Conservation (phyloP, 2,797 vertebrate species). For the Myoxocephalus aenaeus region DNA sequence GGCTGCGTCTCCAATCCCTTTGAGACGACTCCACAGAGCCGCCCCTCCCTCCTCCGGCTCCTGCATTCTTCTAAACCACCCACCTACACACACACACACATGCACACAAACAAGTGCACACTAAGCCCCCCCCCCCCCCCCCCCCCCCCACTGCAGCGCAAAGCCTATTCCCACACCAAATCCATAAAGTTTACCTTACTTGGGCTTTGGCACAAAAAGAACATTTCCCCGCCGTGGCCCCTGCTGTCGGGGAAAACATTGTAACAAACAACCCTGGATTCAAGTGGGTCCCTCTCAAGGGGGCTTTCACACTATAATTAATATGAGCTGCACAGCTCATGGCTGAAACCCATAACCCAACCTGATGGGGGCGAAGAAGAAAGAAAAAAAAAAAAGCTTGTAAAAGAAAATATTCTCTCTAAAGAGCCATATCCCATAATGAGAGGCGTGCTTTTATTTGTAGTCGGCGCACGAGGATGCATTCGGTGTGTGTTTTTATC, state of each 20-base stretch:
- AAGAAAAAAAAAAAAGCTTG: background rate
- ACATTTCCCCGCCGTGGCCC: slow-evolving; percentile 61
- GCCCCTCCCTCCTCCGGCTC: background rate
- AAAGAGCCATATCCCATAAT: slow-evolving; percentile 32
- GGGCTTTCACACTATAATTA: slow-evolving; percentile 65
- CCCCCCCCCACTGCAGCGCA: slow-evolving; percentile 55
- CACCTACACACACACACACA: slow-evolving; percentile 23
- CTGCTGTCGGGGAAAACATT: slow-evolving; percentile 36
- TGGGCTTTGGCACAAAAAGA: slow-evolving; percentile 55
- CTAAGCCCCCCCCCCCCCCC: slow-evolving; percentile 60
- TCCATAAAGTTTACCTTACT: slow-evolving; percentile 75
- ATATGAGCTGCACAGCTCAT: slow-evolving; percentile 57
- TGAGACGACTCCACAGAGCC: slow-evolving; percentile 44
- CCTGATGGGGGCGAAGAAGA: background rate
- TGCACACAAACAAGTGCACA: slow-evolving; percentile 45
- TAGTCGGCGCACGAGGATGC: slow-evolving; percentile 5
- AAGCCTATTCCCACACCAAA: slow-evolving; percentile 73
- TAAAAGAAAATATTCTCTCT: slow-evolving; percentile 25
- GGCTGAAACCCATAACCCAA: slow-evolving; percentile 35
- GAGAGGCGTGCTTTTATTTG: slow-evolving; percentile 45
- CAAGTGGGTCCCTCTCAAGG: slow-evolving; percentile 39
- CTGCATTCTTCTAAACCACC: slow-evolving; percentile 44
- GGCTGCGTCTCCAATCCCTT: slow-evolving; percentile 66
- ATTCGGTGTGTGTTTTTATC: slow-evolving; percentile 40
- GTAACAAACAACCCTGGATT: slow-evolving; percentile 57